A percentile compares a stretch with the other conserved stretches of the same genome.
Evolutionary conservation across 2,113 vertebrate species (phyloP).

Genomic region (Oceanites oceanicus): DNA sequence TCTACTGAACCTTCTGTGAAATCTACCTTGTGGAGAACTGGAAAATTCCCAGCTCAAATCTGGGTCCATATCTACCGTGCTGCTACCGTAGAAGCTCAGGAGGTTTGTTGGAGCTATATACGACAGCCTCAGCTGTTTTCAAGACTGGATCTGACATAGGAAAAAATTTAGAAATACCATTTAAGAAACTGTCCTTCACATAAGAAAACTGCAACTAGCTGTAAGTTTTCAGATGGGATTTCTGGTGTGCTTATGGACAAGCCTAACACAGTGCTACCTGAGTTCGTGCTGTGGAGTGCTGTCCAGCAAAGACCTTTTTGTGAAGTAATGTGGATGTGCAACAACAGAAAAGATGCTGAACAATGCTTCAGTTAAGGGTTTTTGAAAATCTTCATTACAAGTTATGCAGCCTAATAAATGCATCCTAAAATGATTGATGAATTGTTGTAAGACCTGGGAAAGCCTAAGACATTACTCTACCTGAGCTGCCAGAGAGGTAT

Average conservation of each 20-base stretch:
- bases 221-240: neutral
- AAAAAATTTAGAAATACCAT: neutral
- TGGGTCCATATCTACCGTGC: neutral
- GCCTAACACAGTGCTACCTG: rapidly evolving
- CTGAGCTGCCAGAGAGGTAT: neutral
- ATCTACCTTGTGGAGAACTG: neutral
- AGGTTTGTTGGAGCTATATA: neutral
- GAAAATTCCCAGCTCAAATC: neutral
- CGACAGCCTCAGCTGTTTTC: neutral
- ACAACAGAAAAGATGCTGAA: neutral
- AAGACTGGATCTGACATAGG: neutral
- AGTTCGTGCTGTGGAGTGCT: neutral
- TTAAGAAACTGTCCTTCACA: neutral
- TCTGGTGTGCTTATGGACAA: neutral
- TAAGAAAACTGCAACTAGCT: neutral
- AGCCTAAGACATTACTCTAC: neutral
- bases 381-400: neutral
- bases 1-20: neutral
- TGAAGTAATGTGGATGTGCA: neutral
- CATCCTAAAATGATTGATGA: neutral
- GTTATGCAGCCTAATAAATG: neutral
- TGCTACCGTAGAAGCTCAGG: neutral
- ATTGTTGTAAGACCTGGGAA: neutral
- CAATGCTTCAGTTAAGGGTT: neutral
- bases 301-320: neutral